Conservation (phyloP, 2,113 vertebrate genomes). For the Spea bombifrons region DNA sequence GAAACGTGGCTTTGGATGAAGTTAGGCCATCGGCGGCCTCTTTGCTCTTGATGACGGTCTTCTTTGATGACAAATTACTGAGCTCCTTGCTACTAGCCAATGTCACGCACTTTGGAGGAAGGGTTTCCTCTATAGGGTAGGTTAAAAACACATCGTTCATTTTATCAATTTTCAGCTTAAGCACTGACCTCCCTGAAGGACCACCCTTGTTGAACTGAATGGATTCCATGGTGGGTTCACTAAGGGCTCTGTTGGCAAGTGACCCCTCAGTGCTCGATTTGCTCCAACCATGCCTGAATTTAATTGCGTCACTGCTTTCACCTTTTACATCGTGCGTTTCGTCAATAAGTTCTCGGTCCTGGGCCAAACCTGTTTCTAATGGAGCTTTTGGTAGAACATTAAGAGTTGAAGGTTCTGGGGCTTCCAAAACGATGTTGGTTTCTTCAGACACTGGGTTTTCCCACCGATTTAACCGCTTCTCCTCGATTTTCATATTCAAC, state of each 20-base stretch:
- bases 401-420: slow-evolving; percentile 55
- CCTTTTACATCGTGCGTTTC: background rate
- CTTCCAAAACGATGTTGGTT: slow-evolving; percentile 6
- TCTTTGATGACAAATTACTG: background rate
- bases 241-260: background rate
- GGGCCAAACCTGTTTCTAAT: background rate
- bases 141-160: background rate
- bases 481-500: slow-evolving; percentile 22
- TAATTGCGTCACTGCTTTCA: background rate
- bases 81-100: background rate
- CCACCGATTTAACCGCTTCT: slow-evolving; percentile 16
- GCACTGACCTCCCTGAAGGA: slow-evolving; percentile 1
- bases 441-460: slow-evolving; percentile 2
- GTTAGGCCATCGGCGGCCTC: background rate
- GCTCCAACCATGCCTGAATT: background rate
- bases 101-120: background rate
- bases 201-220: background rate
- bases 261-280: background rate
- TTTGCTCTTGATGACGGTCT: background rate
- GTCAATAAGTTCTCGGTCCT: background rate
- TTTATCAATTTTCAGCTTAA: slow-evolving; percentile 29
- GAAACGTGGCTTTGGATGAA: slow-evolving; percentile 30
- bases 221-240: background rate
- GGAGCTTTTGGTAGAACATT: slow-evolving; percentile 61
- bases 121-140: slow-evolving; percentile 29